Conservation (phyloP, 1,140 invertebrate species). For the Trachymyrmex septentrionalis region DNA sequence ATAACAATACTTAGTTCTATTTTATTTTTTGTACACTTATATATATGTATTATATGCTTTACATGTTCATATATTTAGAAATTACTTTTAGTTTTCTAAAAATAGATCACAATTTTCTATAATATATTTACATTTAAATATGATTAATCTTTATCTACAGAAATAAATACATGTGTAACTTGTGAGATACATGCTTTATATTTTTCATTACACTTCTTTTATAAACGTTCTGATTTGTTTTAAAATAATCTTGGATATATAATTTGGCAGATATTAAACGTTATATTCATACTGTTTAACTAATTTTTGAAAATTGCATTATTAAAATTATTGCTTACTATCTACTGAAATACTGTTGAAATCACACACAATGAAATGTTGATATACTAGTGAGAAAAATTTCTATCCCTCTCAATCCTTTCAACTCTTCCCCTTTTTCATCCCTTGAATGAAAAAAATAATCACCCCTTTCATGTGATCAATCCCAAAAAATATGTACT, state of each 20-base stretch:
- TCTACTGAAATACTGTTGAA: not conserved
- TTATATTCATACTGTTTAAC: not conserved
- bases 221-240: not conserved
- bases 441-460: not conserved
- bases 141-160: not conserved
- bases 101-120: not conserved
- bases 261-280: not conserved
- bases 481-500: not conserved
- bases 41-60: not conserved
- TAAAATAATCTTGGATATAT: not conserved
- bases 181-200: not conserved
- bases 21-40: slow-evolving; percentile 13
- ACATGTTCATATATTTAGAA: not conserved
- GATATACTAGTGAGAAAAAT: not conserved
- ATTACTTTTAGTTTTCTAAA: slow-evolving; percentile 18
- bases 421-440: slow-evolving; percentile 11
- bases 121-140: not conserved
- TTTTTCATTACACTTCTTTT: not conserved
- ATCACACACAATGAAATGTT: not conserved
- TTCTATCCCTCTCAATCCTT: slow-evolving; percentile 11
- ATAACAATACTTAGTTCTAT: not conserved
- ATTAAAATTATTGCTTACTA: slow-evolving; percentile 19
- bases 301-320: slow-evolving; percentile 9
- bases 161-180: slow-evolving; percentile 16
- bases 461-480: slow-evolving; percentile 64